Evolutionary conservation across 2,888 invertebrate species (phyloP), one percentile per base, ranked within the genome.

Genomic region (Nudaria mundana): DNA sequence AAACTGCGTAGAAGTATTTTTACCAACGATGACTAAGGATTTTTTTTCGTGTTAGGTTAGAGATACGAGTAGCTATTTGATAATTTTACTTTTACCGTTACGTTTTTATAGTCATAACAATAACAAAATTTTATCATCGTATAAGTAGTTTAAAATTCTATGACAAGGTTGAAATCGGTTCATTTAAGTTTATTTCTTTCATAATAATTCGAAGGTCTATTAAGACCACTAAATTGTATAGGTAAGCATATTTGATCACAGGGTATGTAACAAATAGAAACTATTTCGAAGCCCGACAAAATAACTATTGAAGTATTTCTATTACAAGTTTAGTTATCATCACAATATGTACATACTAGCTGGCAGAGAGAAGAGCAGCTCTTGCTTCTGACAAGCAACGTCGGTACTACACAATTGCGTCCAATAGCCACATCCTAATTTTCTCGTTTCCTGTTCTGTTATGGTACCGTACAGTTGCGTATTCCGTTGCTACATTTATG

Each of bases 401-500:
- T 47, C 51, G 45, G 63, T 63, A 22, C 25, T 25, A 66, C 66
- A 62, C 81, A 87, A 86, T 87, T 85, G 85, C 67, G 66, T 67
- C 70, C 80, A 83, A 81, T 82, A 76, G 76, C 74, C 71, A 81
- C 84, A 74, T 86, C 86, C 86, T 86, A 81, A 87, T 85, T 78
- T 78, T 76, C 81, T 82, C 79, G 73, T 73, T 78, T 86, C 86
- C 87, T 76, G 72, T 63, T 65, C 48, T 56, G 47, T 48, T 30
- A 20, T 18, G 29, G 37, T 10, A 20, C 20, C 25, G 16, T 38
- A 14, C 29, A 25, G 18, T 44, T 40, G 32, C 30, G 25, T 22
- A 13, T 38, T 14, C 29, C 23, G 18, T 44, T 40, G 32, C 30
- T 29, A 11, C 30, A 35, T 18, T 24, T 24, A 15, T 26, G 15